Conservation (phyloP, 2,113 vertebrate species). For the Neolamprologus cancellatus region DNA sequence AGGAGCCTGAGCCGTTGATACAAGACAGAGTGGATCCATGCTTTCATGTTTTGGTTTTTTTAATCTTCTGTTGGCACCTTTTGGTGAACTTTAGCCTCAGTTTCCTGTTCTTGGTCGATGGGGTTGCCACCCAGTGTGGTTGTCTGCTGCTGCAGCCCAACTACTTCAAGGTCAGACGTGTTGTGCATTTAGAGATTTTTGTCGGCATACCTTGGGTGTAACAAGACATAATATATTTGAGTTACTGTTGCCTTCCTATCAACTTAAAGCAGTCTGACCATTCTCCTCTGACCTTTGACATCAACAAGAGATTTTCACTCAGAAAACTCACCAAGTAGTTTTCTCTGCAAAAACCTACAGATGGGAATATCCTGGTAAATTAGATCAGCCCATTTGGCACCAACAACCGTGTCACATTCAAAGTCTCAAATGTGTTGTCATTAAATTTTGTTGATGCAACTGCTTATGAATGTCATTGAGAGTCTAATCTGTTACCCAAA, state of each 20-base stretch:
- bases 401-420: not conserved
- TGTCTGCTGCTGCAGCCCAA: not conserved
- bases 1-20: not conserved
- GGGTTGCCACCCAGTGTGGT: not conserved
- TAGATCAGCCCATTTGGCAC: not conserved
- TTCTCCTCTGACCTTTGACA: not conserved
- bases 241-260: not conserved
- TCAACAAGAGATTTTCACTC: not conserved
- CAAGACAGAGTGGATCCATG: not conserved
- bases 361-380: not conserved
- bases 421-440: not conserved
- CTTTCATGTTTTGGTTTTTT: not conserved
- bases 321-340: not conserved
- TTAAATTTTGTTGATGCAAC: not conserved
- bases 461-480: not conserved
- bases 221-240: not conserved
- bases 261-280: not conserved
- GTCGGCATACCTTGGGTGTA: not conserved
- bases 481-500: not conserved
- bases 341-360: not conserved
- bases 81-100: not conserved
- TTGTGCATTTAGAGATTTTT: not conserved
- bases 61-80: not conserved
- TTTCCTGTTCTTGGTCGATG: not conserved
- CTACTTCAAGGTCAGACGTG: not conserved